Base-by-base conservation (phyloP, 2,797 vertebrate species). In the Simalia tracyae region DNA sequence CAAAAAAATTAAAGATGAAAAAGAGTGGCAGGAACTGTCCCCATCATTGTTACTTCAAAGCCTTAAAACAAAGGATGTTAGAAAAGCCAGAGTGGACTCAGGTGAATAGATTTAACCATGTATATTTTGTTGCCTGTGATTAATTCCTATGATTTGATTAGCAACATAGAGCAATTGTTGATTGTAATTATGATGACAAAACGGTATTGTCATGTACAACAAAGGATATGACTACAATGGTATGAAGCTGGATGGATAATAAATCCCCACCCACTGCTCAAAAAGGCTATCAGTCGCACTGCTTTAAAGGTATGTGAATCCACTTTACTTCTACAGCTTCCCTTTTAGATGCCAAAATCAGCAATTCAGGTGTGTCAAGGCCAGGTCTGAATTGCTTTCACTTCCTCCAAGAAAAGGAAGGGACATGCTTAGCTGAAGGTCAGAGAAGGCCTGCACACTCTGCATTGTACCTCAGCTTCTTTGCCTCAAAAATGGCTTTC, bases 371-470 rank as follows among this genome's bases (percentile, higher is more conserved):
- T 88, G 50, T 88, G 85, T 46, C 92, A 86, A 92, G 66, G 36
- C 92, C 84, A 5, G 31, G 1, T 19, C 4, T 1, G 3, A 84
- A 76, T 93, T 92, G 15, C 84, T 36, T 59, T 59, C 12, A 31
- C 54, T 92, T 90, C 87, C 64, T 8, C 22, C 0, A 26, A 92
- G 86, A 66, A 92, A 14, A 0, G 0, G 0, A 0, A 0, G 64
- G 28, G 91, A 59, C 89, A 84, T 66, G 64, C 88, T 89, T 72
- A 95, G 31, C 54, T 76, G n/a, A 84, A 94, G 90, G 72, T 91
- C 91, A 91, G 91, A 93, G 89, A 24, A 86, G 91, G 57, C 81
- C 85, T 93, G 85, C 84, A 26, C 15, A 22, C 57, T 17, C 56
- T 93, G 36, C 89, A 6, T 15, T 3, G 15, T 87, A 1, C 42